Percentiles rank a stretch among this genome's conserved stretches.
phyloP scores from a whole-genome alignment of 53 echinoderm and acorn worm species.

The Stichopus horrens region DNA sequence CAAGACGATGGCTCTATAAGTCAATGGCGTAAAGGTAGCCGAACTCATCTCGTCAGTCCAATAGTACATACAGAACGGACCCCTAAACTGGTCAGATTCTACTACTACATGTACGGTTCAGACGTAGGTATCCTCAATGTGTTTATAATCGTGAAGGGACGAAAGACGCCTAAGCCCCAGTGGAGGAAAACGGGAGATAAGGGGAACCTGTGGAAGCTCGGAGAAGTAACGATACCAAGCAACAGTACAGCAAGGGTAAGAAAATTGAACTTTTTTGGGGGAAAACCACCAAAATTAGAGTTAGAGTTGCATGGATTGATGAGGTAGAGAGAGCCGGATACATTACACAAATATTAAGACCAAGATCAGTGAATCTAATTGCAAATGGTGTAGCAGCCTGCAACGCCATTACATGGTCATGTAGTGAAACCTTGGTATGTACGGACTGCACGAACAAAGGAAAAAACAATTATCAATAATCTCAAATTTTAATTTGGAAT shows the following conservation, averaged over 20 bases:
- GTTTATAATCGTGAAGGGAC: constrained; percentile 68
- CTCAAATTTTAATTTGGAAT: too few relatives aligned
- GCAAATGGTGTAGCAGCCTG: too few relatives aligned
- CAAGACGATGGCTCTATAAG: constrained; percentile 2
- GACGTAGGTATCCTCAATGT: constrained; percentile 72
- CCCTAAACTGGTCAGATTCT: constrained; percentile 74
- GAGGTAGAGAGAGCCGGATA: too few relatives aligned
- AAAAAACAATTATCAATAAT: too few relatives aligned
- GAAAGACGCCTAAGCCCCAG: constrained; percentile 53
- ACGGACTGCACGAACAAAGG: too few relatives aligned
- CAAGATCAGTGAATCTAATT: too few relatives aligned
- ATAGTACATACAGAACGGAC: constrained; percentile 55
- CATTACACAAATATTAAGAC: too few relatives aligned
- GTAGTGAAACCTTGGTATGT: too few relatives aligned
- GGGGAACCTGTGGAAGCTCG: constrained; percentile 69
- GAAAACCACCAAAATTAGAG: too few relatives aligned
- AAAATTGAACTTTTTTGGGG: too few relatives aligned
- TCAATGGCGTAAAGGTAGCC: neutral
- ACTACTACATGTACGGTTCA: constrained; percentile 81
- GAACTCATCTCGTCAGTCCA: constrained; percentile 71
- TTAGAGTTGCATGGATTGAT: too few relatives aligned
- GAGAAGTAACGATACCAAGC: constrained; percentile 76
- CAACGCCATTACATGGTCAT: too few relatives aligned
- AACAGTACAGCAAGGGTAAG: constrained; percentile 78
- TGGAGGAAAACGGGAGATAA: constrained; percentile 73